Conservation (phyloP, 2,113 vertebrate species). For the Steatornis caripensis region DNA sequence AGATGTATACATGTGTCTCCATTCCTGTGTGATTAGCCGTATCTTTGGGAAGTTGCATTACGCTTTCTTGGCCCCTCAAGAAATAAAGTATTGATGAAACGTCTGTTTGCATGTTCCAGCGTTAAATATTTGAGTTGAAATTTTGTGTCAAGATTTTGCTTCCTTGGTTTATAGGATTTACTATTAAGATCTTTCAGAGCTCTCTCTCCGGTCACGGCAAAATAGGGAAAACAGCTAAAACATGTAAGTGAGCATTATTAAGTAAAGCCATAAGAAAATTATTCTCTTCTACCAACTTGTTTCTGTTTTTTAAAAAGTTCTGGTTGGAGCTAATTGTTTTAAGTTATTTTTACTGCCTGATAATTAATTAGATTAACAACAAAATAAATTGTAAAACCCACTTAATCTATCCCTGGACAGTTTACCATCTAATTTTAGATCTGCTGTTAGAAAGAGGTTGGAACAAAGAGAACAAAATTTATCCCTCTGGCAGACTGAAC, state of each 20-base stretch:
- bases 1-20: not conserved
- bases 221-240: not conserved
- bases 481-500: not conserved
- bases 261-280: not conserved
- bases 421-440: not conserved
- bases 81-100: not conserved
- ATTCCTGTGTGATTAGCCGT: not conserved
- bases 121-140: not conserved
- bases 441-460: not conserved
- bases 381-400: not conserved
- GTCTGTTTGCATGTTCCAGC: not conserved
- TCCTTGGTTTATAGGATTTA: not conserved
- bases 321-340: not conserved
- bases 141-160: not conserved
- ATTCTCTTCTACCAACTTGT: not conserved
- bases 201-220: not conserved
- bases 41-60: not conserved
- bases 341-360: not conserved
- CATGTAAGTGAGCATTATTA: not conserved
- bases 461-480: not conserved
- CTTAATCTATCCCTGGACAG: not conserved
- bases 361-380: not conserved
- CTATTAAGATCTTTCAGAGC: not conserved
- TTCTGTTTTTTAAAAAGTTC: not conserved
- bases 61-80: not conserved